Base-by-base conservation (phyloP, 2,797 vertebrate species). In the Acridotheres tristis region DNA sequence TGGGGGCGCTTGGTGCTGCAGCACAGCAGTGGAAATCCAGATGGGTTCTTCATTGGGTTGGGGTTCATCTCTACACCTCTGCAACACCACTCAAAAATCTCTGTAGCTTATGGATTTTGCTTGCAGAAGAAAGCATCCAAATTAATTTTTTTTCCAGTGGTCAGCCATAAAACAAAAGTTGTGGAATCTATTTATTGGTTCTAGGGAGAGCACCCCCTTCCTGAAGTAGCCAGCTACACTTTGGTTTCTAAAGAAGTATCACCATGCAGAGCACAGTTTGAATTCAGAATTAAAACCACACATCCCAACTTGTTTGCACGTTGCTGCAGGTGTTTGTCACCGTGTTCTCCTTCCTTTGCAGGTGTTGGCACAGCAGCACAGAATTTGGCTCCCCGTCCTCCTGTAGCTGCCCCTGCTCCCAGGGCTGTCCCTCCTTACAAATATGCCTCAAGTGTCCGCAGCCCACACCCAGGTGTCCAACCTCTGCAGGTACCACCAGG, bases 381-480 rank as follows among this genome's bases (percentile, higher is more conserved):
- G 94, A 97, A 93, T 26, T 97, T 99, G 97, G 98, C 98, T 27
- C 98, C 99, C 74, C 99, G 99, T 9, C 98, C 99, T 2, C 97
- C 98, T 23, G 98, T 99, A 82, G 98, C 98, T 76, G 97, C 98
- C 53, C 95, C 98, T 0, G 97, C 98, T n/a, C 99, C 99, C 43
- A 98, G 99, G 65, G 97, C 99, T 9, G 98, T 99, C 94, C 98
- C 99, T 48, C 99, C 99, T 6, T 99, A 99, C 91, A 99, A 99
- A 97, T 99, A 99, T 0, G 98, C 99, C 96, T 98, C 98, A 4
- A 97, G 97, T 42, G 98, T 99, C 73, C 98, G 99, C 92, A 99
- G 99, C 97, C 98, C 99, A 2, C 99, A 99, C 95, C 98, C 99
- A 6, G 98, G 98, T 21, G 98, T 99, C 23, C 99, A 99, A 74